phyloP scores from a whole-genome alignment of 2,888 invertebrate species.

The Macrosiphum euphorbiae region DNA sequence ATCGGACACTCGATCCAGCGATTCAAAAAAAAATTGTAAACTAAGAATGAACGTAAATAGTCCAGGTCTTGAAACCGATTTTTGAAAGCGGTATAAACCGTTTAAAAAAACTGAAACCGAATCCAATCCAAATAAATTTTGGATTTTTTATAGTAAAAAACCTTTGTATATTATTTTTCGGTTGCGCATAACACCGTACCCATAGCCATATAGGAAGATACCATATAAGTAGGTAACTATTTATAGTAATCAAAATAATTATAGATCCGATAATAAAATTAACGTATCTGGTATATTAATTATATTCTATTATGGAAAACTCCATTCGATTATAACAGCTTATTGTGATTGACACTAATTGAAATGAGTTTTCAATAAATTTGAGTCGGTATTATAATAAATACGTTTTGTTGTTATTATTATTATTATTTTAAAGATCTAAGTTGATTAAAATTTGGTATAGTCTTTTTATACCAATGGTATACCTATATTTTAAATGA shows the following conservation, averaged over 20 bases:
- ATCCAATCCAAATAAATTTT: too few species aligned
- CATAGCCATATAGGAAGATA: not conserved
- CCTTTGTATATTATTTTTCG: not conserved
- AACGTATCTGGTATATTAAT: not conserved
- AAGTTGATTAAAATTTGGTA: constrained; percentile 8
- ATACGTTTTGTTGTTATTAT: not conserved
- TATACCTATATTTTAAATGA: not conserved
- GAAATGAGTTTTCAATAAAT: constrained; percentile 22
- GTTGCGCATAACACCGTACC: not conserved
- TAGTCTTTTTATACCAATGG: not conserved
- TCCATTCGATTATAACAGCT: not conserved
- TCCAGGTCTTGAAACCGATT: too few species aligned
- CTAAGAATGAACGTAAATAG: too few species aligned
- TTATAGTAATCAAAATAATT: not conserved
- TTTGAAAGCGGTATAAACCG: too few species aligned
- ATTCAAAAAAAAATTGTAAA: too few species aligned
- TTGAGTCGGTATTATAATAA: not conserved
- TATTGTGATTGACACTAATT: constrained; percentile 37
- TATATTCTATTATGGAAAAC: constrained; percentile 5
- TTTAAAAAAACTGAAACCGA: too few species aligned
- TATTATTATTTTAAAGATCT: not conserved
- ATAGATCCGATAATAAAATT: not conserved
- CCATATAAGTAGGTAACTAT: not conserved
- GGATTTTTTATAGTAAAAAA: too few species aligned
- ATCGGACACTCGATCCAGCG: too few species aligned